Evolutionary conservation across 2,888 invertebrate genomes (phyloP), one percentile per base, ranked within the genome.

Genomic region (Nemapogon koenigi): DNA sequence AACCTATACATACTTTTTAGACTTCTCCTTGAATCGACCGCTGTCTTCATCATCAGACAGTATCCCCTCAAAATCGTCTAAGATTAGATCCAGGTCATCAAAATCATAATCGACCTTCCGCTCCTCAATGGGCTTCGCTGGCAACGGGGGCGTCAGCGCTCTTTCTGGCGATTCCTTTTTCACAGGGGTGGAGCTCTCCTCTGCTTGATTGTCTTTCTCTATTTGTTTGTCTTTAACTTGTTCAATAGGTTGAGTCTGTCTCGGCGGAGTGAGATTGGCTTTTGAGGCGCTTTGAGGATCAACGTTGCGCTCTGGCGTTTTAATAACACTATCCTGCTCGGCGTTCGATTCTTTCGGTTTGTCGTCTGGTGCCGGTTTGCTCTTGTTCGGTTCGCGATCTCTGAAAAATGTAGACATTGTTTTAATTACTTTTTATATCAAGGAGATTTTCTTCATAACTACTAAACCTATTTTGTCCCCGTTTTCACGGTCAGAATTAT

Each of bases 41-140:
- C 46, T 46, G 39, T 72, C 73, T 1, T 73, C 75, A 1, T 40
- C 44, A 33, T 42, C 43, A 3, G 70, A 69, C 6, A 76, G 59
- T n/a, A 76, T 73, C 6, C 65, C 72, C 46, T 78, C 75, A 45
- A 78, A 73, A 50, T 75, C 75, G 0, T 62, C 75, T 16, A 76
- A 56, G 16, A 76, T 72, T 38, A 73, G 60, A 43, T 72, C 73
- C 2, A 76, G 50, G 40, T 75, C 76, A 39, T 73, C 75, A 18
- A 19, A 31, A 16, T 40, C 39, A 13, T 17, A 25, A 22, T 40
- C 73, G 71, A 22, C 56, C 59, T 46, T 62, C 57, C 15, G 11
- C 8, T n/a, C 29, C 8, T 17, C 19, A 11, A 29, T 35, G 7
- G 38, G 22, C n/a, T n/a, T n/a, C n/a, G n/a, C n/a, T 11, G 46